Conservation (phyloP, 2,113 vertebrate species). For the Shinisaurus crocodilurus region DNA sequence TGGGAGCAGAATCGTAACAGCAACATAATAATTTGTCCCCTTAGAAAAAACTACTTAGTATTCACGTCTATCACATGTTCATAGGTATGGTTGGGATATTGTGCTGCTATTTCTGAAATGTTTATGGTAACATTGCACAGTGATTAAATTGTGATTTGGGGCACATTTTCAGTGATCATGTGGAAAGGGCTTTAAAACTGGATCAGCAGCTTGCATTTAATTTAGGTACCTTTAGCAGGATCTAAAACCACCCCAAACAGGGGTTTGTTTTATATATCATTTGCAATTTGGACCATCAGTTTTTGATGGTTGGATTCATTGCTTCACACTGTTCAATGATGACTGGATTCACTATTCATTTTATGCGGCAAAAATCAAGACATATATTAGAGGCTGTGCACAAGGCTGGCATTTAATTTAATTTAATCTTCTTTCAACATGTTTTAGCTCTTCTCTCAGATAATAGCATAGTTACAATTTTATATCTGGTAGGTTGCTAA, state of each 20-base stretch:
- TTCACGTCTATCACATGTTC: not conserved
- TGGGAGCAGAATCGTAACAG: not conserved
- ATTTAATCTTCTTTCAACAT: not conserved
- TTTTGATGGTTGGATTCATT: too few relatives aligned
- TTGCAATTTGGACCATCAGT: too few relatives aligned
- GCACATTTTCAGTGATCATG: not conserved
- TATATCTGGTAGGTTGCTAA: not conserved
- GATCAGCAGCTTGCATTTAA: constrained; percentile 1
- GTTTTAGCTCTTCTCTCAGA: not conserved
- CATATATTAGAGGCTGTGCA: not conserved
- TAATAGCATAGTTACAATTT: not conserved
- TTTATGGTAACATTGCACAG: not conserved
- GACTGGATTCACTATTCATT: too few relatives aligned
- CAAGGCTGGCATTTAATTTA: not conserved
- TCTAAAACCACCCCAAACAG: too few relatives aligned
- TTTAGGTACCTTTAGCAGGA: too few relatives aligned
- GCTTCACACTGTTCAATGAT: too few relatives aligned
- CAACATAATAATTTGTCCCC: not conserved
- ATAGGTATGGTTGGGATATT: not conserved
- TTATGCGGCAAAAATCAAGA: too few relatives aligned
- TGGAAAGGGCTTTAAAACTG: not conserved
- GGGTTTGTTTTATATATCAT: too few relatives aligned
- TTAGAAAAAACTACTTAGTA: not conserved
- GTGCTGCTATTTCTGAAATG: not conserved
- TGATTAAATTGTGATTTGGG: not conserved